Base-by-base conservation (phyloP, 2,797 vertebrate genomes). In the Scolopax bukidnonensis region DNA sequence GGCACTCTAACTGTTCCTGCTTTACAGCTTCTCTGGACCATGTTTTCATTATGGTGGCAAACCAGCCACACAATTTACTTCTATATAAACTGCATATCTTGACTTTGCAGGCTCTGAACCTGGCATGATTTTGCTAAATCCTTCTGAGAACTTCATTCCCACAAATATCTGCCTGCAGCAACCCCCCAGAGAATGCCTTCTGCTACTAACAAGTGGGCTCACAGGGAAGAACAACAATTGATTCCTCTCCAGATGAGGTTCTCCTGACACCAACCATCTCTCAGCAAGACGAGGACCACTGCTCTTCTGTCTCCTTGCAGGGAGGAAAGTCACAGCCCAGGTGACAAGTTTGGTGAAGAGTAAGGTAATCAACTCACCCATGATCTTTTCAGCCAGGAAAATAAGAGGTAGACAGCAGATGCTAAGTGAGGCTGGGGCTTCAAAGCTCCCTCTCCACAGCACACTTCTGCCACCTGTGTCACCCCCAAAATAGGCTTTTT, bases 141-240 rank as follows among this genome's bases (percentile, higher is more conserved):
- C 27, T 73, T 73, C 33, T 13, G 41, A 80, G 20, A 25, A 33
- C 11, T 25, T 56, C 6, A 38, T 73, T 45, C n/a, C 76, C 76
- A 48, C 19, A 20, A 84, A 28, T 23, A 60, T 3, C 40, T 50
- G n/a, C 23, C 61, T 33, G 28, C 59, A 79, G 43, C 40, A 59
- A 80, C 5, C 1, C 6, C 38, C 30, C 11, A 25, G 17, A 88
- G 53, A 53, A 24, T 43, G 32, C 6, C 12, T 50, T 41, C 48
- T 33, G 53, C 57, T 48, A 10, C 47, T 57, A 41, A 56, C 1
- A 9, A 75, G 47, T 10, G 48, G 36, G 36, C 40, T 16, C 27
- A 5, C 0, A 18, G 8, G 81, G 7, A 50, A 36, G 54, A 40
- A 50, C 60, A 57, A 61, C 1, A 2, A 7, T 74, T 0, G 4